Conservation (phyloP, 2,113 vertebrate genomes). For the Baryphthengus martii region DNA sequence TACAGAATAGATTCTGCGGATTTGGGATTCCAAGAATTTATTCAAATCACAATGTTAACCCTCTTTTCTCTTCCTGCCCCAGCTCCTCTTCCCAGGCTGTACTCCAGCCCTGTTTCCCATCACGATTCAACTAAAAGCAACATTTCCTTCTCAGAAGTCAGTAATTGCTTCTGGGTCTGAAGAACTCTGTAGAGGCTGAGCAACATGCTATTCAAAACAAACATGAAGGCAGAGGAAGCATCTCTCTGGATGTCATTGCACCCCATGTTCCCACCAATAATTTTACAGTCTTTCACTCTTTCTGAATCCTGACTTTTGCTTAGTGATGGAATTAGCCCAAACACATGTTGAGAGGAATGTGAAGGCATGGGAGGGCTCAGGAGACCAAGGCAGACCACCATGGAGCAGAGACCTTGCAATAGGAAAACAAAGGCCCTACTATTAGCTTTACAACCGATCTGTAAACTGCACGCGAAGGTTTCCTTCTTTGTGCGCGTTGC, state of each 20-base stretch:
- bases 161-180: background rate
- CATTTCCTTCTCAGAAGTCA: background rate
- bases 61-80: background rate
- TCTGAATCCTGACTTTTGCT: background rate
- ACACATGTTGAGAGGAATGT: background rate
- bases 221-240: background rate
- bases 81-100: background rate
- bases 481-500: background rate
- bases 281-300: background rate
- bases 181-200: background rate
- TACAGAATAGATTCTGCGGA: background rate
- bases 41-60: background rate
- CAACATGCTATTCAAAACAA: background rate
- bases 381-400: background rate
- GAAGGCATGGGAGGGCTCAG: background rate
- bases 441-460: background rate
- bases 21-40: background rate
- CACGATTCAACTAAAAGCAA: background rate
- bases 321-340: background rate
- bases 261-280: background rate
- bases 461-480: background rate
- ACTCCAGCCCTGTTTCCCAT: background rate
- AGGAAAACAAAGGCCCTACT: background rate
- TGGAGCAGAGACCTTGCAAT: background rate
- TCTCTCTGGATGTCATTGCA: background rate